Percentiles rank a stretch among this genome's conserved stretches.
Conservation (phyloP, 2,888 invertebrate genomes). For the Slavum lentiscoides region DNA sequence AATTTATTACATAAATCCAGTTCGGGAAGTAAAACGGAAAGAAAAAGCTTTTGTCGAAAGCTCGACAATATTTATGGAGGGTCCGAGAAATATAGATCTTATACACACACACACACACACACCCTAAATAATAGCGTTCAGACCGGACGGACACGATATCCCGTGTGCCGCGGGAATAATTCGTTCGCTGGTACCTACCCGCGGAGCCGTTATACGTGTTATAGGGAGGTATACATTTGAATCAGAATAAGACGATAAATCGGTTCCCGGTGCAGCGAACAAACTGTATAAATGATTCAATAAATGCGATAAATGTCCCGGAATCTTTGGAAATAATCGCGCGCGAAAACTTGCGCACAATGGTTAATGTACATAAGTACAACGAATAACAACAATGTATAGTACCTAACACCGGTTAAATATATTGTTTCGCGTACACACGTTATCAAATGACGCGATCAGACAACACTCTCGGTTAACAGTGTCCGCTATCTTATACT, state of each 20-base stretch:
- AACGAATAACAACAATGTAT: neutral
- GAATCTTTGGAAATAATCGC: conserved; percentile 23
- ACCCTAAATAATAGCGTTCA: conserved; percentile 46
- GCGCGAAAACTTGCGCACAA: neutral
- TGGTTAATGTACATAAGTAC: neutral
- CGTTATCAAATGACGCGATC: too few species aligned
- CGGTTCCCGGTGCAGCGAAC: conserved; percentile 23
- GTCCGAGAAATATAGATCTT: conserved; percentile 53
- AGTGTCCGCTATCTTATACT: too few species aligned
- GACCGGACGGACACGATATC: conserved; percentile 45
- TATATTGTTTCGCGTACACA: too few species aligned
- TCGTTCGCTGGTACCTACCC: conserved; percentile 24
- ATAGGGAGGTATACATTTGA: conserved; percentile 12
- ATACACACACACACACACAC: neutral
- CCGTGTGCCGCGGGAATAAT: conserved; percentile 38
- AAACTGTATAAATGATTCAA: conserved; percentile 43
- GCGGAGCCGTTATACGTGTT: conserved; percentile 21
- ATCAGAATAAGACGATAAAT: conserved; percentile 45
- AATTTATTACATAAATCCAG: conserved; percentile 45
- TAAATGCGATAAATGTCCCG: conserved; percentile 7
- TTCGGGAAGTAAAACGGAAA: conserved; percentile 32
- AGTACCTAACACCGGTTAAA: too few species aligned
- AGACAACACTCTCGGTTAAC: too few species aligned
- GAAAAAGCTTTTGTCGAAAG: conserved; percentile 50
- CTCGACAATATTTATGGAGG: conserved; percentile 49